Evolutionary conservation across 2,888 invertebrate genomes (phyloP), one percentile per base, ranked within the genome.

Genomic region (Drosophila lutescens): DNA sequence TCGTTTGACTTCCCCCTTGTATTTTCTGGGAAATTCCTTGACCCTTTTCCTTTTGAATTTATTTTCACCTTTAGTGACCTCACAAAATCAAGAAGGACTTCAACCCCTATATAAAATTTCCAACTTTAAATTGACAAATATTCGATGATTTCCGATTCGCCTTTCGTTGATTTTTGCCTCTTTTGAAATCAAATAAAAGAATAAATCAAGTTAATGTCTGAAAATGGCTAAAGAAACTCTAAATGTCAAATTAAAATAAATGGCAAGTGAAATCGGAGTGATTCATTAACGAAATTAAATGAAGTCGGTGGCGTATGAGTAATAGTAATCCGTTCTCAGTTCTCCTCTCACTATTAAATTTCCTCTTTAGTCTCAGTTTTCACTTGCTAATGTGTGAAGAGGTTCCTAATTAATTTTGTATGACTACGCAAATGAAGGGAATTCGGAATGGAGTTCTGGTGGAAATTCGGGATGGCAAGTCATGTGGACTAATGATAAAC

Each of bases 401-500:
- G 50, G 72, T 30, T 60, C 30, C 43, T 60, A 60, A 60, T 55
- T 60, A 70, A 55, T 55, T 54, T 40, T 40, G 71, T 60, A 50
- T 60, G 60, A 60, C 70, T 71, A 51, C 71, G 55, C 61, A 71
- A 70, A 71, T 71, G 70, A 56, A 26, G 20, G 36, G 55, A 47
- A 17, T 17, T 6, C 9, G 44, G 47, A 34, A 15, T 36, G 20
- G 50, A 65, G 44, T 44, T 10, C 12, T 15, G 23, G 13, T 6
- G 43, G 32, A 40, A 36, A 40, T 55, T 47, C 20, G 30, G 43
- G 71, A 40, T n/a, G 40, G 70, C 70, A 71, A 61, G 71, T 71
- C 72, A 72, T 72, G 72, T 62, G 72, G 44, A 57, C 72, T 72
- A 72, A 72, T 72, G 71, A 72, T 72, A 72, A 72, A 72, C 72